Conservation (phyloP, 2,888 invertebrate species). For the Cephus pygmeus region DNA sequence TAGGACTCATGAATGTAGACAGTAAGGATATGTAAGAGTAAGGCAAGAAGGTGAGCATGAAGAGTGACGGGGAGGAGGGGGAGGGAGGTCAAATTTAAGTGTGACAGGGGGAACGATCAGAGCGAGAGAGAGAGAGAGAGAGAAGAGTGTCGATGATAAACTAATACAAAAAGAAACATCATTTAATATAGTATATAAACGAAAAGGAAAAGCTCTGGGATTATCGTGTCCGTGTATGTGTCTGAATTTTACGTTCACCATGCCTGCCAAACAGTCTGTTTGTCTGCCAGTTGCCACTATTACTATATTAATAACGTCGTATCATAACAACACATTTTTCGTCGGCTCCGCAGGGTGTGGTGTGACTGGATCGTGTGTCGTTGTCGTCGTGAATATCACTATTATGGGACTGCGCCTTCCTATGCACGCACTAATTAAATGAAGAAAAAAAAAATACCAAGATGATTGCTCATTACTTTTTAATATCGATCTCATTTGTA, state of each 20-base stretch:
- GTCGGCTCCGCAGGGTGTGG: slow-evolving; percentile 47
- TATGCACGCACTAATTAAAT: slow-evolving; percentile 42
- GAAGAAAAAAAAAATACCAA: slow-evolving; percentile 24
- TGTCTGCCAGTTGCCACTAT: slow-evolving; percentile 59
- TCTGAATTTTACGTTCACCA: slow-evolving; percentile 29
- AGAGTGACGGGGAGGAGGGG: slow-evolving; percentile 5
- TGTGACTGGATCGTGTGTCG: slow-evolving; percentile 45
- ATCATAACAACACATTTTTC: slow-evolving; percentile 35
- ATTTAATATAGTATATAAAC: not conserved
- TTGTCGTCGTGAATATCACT: slow-evolving; percentile 19
- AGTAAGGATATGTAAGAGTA: slow-evolving; percentile 28
- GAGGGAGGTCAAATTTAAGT: slow-evolving; percentile 8
- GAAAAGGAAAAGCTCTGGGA: slow-evolving; percentile 38
- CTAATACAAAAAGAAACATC: not conserved
- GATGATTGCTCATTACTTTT: slow-evolving; percentile 51
- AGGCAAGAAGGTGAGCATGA: slow-evolving; percentile 30
- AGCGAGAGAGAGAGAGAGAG: slow-evolving; percentile 22
- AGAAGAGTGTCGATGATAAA: slow-evolving; percentile 13
- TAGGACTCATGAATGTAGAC: slow-evolving; percentile 51
- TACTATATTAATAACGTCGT: slow-evolving; percentile 36
- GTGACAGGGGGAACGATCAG: slow-evolving; percentile 16
- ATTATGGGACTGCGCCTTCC: slow-evolving; percentile 45
- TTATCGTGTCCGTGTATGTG: slow-evolving; percentile 43
- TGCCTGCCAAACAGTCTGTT: slow-evolving; percentile 62
- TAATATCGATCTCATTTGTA: slow-evolving; percentile 54